Conservation (phyloP, 1,140 invertebrate genomes). For the Drosophila ohnishii region DNA sequence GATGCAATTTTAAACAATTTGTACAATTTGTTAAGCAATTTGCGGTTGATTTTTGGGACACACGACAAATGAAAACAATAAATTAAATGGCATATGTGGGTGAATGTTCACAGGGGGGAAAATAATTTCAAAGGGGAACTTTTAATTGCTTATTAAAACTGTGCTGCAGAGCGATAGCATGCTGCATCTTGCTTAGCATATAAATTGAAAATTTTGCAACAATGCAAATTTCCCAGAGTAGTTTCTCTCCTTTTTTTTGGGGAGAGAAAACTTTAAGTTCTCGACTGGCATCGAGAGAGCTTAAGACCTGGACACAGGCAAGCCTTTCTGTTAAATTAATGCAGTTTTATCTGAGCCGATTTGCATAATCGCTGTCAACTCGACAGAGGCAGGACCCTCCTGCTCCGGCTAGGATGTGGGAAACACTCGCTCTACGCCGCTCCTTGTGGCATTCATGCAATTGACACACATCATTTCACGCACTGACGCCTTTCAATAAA, state of each 20-base stretch:
- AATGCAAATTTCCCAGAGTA: conserved; percentile 56
- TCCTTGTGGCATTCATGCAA: conserved; percentile 69
- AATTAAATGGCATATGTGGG: conserved; percentile 52
- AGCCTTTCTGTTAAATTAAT: conserved; percentile 53
- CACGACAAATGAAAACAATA: conserved; percentile 73
- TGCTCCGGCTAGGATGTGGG: conserved; percentile 1
- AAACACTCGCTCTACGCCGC: conserved; percentile 7
- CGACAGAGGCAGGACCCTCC: conserved; percentile 28
- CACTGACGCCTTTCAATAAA: conserved; percentile 83
- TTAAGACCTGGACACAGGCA: conserved; percentile 47
- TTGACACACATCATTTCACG: conserved; percentile 84
- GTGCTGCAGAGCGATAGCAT: neutral
- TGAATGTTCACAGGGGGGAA: conserved; percentile 19
- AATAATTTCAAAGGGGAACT: conserved; percentile 6
- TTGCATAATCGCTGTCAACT: conserved; percentile 80
- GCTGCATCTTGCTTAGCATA: conserved; percentile 59
- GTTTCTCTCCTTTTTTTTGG: conserved; percentile 21
- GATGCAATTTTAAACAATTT: conserved; percentile 79
- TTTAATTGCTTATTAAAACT: conserved; percentile 76
- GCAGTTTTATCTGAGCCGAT: conserved; percentile 56
- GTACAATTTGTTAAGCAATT: conserved; percentile 72
- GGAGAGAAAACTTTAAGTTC: conserved; percentile 34
- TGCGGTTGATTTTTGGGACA: conserved; percentile 65
- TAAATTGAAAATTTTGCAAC: conserved; percentile 65
- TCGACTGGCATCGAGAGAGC: conserved; percentile 21